Base-by-base conservation (phyloP, 1,140 invertebrate species). In the Sinella curviseta region DNA sequence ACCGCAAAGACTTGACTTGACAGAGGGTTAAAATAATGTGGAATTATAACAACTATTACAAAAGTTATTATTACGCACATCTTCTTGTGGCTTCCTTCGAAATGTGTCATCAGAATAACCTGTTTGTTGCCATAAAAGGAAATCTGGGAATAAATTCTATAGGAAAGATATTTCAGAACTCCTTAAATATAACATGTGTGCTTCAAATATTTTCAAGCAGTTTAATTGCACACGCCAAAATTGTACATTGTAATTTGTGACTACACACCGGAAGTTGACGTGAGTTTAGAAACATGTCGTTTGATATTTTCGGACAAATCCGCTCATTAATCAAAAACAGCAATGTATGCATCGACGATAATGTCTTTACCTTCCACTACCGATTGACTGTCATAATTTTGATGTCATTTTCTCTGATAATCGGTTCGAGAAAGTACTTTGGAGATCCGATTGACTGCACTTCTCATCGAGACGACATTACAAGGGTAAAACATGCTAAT, bases 341-440 rank as follows among this genome's bases (percentile, higher is more conserved):
- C 4, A 14, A 8, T 14, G 57, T 60, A n/a, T 89, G 89, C 78
- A 92, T 90, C 24, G 91, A 92, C 83, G 92, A 92, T 84, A 89
- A 89, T 79, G 86, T 92, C 8, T 92, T 92, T 82, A 89, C 90
- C 3, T 87, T 92, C 78, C 92, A 93, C 85, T 92, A 92, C 77
- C 91, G 91, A 84, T 87, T 91, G 14, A 92, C 92, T 0, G 88
- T 92, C 17, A 88, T 91, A 28, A 86, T 92, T 48, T 85, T 93
- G 1, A 84, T 93, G n/a, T 87, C 90, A 0, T 92, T 90, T 85
- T 90, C 91, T 0, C 84, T 92, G 77, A 81, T 93, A 74, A 88
- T 93, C 0, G 91, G 91, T 35, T 90, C 90, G 20, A 92, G 91
- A 83, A 91, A 93, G 85, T 93, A 92, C 84, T 92, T 93, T 73